These are phyloP conservation scores for Parnassius glacialis DNA, from an alignment of 2,888 invertebrate species.

Conservation along the genomic window DNA sequence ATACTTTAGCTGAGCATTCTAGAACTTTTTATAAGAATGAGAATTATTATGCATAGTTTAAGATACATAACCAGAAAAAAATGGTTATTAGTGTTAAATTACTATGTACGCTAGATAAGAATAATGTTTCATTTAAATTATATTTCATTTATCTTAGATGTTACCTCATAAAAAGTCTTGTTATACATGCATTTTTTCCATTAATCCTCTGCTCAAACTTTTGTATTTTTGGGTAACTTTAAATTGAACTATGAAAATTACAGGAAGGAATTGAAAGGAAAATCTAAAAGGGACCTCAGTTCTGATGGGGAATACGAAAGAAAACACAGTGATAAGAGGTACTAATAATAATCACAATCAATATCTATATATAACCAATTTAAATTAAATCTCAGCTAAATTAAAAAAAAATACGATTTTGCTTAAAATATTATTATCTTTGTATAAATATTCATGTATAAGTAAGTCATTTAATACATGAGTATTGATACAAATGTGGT, in stretches of 20 bases:
- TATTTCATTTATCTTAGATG: too few relatives aligned
- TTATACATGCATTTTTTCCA: too few relatives aligned
- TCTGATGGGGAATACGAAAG: conserved; percentile 76
- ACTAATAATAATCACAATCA: conserved; percentile 26
- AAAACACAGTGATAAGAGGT: conserved; percentile 76
- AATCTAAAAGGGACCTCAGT: conserved; percentile 73
- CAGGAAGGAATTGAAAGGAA: conserved; percentile 75
- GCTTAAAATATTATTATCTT: not conserved
- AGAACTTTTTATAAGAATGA: too few relatives aligned
- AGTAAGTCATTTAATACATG: not conserved
- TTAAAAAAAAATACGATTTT: not conserved
- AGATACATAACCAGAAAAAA: too few relatives aligned
- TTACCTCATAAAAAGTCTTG: too few relatives aligned
- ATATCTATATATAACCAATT: not conserved
- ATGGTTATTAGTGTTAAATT: too few relatives aligned
- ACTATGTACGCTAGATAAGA: too few relatives aligned
- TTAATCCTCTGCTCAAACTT: not conserved
- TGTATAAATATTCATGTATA: not conserved
- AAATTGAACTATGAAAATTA: conserved; percentile 31
- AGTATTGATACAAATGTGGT: not conserved
- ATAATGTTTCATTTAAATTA: too few relatives aligned
- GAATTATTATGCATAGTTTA: too few relatives aligned
- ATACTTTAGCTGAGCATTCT: too few relatives aligned
- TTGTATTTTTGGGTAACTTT: not conserved
- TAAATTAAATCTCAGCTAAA: not conserved